These are phyloP conservation scores for Lutraria rhynchaena DNA, from an alignment of 1,140 invertebrate species.

Conservation along the genomic window DNA sequence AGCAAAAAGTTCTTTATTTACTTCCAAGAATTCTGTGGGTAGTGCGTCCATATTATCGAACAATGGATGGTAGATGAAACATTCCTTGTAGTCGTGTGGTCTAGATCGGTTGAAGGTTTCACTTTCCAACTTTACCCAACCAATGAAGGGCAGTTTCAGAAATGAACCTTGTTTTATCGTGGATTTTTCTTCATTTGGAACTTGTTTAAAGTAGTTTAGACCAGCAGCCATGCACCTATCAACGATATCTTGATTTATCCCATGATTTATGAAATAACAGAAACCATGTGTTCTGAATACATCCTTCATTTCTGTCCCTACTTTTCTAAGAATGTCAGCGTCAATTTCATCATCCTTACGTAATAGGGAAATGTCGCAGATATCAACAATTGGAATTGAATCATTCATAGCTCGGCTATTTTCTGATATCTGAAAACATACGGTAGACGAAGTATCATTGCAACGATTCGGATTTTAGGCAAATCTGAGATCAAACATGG, in stretches of 20 bases:
- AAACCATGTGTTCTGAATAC: neutral
- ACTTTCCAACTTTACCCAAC: neutral
- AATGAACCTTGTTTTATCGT: neutral
- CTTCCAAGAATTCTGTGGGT: neutral
- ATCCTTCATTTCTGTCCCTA: neutral
- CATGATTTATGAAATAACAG: constrained; percentile 13
- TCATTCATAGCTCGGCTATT: no score
- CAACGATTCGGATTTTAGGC: no score
- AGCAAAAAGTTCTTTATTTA: neutral
- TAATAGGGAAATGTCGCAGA: no score
- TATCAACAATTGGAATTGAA: no score
- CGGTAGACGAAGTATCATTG: no score
- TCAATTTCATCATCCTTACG: no score
- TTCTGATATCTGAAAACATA: no score
- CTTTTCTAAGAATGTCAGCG: neutral
- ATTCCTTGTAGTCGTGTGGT: neutral
- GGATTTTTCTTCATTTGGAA: neutral
- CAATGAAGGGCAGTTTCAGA: neutral
- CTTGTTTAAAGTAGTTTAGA: neutral
- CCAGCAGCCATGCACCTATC: neutral
- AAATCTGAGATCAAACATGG: no score
- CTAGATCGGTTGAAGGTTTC: neutral
- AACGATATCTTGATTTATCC: neutral
- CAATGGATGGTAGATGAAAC: neutral
- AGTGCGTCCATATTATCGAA: no score